Percentiles rank a stretch among this genome's conserved stretches.
phyloP scores from a whole-genome alignment of 1,140 invertebrate species.

The Plodia interpunctella region DNA sequence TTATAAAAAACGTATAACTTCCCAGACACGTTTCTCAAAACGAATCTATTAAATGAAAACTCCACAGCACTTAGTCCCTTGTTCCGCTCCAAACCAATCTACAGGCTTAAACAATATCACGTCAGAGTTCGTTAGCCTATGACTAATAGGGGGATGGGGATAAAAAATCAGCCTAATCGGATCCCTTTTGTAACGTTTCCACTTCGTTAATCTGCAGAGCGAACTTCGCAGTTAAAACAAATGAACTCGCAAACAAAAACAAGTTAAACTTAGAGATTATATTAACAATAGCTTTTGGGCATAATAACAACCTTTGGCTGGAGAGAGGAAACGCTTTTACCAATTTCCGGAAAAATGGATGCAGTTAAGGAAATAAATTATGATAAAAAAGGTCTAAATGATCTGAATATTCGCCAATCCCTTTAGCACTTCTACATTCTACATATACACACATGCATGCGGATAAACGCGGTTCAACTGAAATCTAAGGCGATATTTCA shows the following conservation, averaged over 20 bases:
- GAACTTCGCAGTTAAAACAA: conserved; percentile 3
- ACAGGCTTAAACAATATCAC: neutral
- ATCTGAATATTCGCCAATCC: no score
- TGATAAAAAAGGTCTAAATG: no score
- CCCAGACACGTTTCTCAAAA: no score
- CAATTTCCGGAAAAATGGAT: no score
- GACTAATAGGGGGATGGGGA: neutral
- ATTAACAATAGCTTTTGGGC: neutral
- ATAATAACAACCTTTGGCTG: neutral
- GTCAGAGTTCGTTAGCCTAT: conserved; percentile 1
- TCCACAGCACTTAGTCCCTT: neutral
- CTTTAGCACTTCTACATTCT: no score
- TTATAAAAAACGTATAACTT: no score
- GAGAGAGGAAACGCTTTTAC: no score
- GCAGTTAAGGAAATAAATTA: no score
- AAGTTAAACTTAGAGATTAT: neutral
- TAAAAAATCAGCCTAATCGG: conserved; percentile 17
- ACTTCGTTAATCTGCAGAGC: neutral
- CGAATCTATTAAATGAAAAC: no score
- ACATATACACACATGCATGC: no score
- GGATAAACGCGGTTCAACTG: no score
- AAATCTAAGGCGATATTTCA: no score
- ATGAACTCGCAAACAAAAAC: conserved; percentile 5
- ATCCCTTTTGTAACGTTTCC: conserved; percentile 10
- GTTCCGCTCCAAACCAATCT: neutral